Evolutionary conservation across 2,888 invertebrate species (phyloP), one percentile per base, ranked within the genome.

Genomic region (Panorpa germanica): DNA sequence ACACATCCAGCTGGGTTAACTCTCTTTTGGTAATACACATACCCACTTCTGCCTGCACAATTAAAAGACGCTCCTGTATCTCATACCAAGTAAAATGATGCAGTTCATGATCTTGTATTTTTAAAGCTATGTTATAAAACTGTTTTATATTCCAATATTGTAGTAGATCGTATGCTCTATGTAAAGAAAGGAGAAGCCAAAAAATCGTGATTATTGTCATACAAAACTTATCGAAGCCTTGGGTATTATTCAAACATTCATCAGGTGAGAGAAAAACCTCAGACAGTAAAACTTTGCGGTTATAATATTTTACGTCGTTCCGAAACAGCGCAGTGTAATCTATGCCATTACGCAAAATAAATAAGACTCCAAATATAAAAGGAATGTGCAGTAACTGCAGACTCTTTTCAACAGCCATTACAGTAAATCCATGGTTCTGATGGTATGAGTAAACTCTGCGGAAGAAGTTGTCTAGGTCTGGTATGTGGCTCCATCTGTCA

Each of bases 1-100:
- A 95, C 48, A 98, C 93, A 56, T 90, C 90, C 48, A 96, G 59
- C 54, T 95, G 90, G 11, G 88, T 83, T 38, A 98, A 70, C 48
- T 91, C 85, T 43, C 76, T 72, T 49, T 93, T 95, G 48, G 96
- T 93, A 41, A 98, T 88, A 51, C 95, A 95, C 81, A 98, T 88
- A 47, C 93, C 88, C 43, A 91, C 82, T 45, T 90, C 88, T 15
- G 77, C 69, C 52, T 98, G 96, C 3, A 88, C 91, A 46, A 81
- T 80, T 35, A 86, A 65, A 5, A 98, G 70, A 47, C 72, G 66
- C 25, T 65, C 68, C 46, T 85, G 83, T 25, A 98, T 75, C 42
- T 95, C 88, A 44, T 88, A 78, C 98, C 98, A 98, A 7, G 83
- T 86, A 19, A 82, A 61, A 63, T 88, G 86, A 37, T 80, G 82